Evolutionary conservation across 2,113 vertebrate species (phyloP).

Genomic region (Mirza zaza): DNA sequence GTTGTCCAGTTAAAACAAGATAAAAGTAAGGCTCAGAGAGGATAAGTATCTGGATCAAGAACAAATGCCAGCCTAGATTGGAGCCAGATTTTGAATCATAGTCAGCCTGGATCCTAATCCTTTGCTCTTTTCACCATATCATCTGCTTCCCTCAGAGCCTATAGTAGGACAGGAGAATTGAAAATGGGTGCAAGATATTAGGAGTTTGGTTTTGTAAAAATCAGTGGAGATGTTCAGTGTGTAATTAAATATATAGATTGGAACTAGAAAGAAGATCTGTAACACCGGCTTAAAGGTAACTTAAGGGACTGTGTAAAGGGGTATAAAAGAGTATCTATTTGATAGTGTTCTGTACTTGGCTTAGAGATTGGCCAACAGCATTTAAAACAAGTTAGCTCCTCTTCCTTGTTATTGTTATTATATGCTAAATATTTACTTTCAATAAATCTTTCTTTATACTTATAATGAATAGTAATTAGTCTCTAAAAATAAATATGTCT

Average conservation of each 20-base stretch:
- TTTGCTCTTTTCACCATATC: background rate
- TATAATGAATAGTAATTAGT: slow-evolving; percentile 53
- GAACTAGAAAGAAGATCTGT: background rate
- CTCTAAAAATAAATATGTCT: slow-evolving; percentile 69
- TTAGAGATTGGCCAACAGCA: background rate
- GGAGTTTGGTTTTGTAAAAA: background rate
- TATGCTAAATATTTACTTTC: slow-evolving; percentile 53
- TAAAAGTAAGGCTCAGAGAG: background rate
- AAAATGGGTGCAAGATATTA: background rate
- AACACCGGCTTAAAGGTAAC: background rate
- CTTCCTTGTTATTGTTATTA: background rate
- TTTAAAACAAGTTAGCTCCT: background rate
- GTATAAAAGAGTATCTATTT: background rate
- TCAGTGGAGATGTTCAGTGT: background rate
- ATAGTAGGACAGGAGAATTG: background rate
- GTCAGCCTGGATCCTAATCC: rapidly evolving
- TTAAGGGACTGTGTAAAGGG: background rate
- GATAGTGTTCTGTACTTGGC: background rate
- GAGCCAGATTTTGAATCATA: background rate
- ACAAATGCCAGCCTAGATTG: background rate
- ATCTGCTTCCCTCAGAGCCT: too few species aligned
- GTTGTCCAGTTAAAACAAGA: background rate
- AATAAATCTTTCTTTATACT: slow-evolving; percentile 42
- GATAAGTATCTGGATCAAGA: too few species aligned
- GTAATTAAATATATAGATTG: background rate